Percentiles rank a stretch among this genome's conserved stretches.
Evolutionary conservation across 2,888 invertebrate genomes (phyloP).

Genomic region (Proisotoma minuta): DNA sequence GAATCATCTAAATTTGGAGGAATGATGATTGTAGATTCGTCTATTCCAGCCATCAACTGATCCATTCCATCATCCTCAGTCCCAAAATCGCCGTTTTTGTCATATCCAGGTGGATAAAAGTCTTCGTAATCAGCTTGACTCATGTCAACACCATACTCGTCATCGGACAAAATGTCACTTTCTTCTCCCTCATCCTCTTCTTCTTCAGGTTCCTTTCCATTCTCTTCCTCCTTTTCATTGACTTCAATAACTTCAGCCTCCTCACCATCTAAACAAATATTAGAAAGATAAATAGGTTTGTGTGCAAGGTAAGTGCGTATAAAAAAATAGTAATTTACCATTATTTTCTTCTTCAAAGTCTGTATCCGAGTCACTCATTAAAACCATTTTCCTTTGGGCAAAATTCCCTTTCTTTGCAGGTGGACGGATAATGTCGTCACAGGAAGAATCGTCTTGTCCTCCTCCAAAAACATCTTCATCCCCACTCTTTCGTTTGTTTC

Average conservation of each 20-base stretch:
- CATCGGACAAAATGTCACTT: background rate
- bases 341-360: conserved; percentile 13
- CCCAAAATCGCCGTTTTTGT: conserved; percentile 5
- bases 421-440: conserved; percentile 11
- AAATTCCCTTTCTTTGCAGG: conserved; percentile 19
- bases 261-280: no score
- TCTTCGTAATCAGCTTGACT: conserved; percentile 7
- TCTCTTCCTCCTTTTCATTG: background rate
- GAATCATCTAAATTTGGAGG: no score
- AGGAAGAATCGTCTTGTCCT: background rate
- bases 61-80: conserved; percentile 14
- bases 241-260: no score
- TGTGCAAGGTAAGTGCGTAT: no score
- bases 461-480: conserved; percentile 12
- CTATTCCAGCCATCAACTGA: background rate
- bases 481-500: conserved; percentile 24
- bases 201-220: background rate
- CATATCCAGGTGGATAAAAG: background rate
- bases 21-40: background rate
- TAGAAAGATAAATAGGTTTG: no score
- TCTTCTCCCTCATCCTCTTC: conserved; percentile 4
- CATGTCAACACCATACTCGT: conserved; percentile 7
- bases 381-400: conserved; percentile 8
- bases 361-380: conserved; percentile 29
- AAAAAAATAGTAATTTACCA: no score